phyloP scores from a whole-genome alignment of 2,797 vertebrate species.

The Halcyon badia region DNA sequence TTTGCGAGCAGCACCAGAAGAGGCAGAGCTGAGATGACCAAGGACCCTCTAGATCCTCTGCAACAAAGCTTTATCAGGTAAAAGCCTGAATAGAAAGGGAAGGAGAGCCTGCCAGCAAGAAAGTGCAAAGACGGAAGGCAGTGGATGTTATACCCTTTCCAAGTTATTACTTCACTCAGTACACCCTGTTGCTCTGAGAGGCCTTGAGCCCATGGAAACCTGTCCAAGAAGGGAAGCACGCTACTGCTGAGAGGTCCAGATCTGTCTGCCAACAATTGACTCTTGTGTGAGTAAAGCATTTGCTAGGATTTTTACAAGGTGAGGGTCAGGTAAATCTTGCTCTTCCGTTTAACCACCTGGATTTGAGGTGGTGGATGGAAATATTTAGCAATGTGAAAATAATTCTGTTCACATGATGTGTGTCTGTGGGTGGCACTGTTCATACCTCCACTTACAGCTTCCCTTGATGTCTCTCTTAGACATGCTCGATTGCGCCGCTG shows the following conservation, averaged over 20 bases:
- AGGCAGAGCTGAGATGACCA: background rate
- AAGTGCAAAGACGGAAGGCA: background rate
- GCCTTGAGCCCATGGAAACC: background rate
- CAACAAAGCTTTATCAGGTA: background rate
- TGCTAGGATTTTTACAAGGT: slow-evolving; percentile 49
- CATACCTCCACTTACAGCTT: background rate
- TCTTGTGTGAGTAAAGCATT: background rate
- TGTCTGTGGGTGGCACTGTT: slow-evolving; percentile 17
- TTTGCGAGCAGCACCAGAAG: background rate
- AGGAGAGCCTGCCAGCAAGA: background rate
- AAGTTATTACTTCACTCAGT: slow-evolving; percentile 41
- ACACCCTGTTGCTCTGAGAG: slow-evolving; percentile 2
- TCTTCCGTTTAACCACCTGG: slow-evolving; percentile 13
- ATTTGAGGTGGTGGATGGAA: slow-evolving; percentile 26
- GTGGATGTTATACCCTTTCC: background rate
- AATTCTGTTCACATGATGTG: background rate
- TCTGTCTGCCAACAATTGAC: background rate
- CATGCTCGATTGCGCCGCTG: background rate
- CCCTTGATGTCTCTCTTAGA: background rate
- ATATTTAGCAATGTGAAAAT: slow-evolving; percentile 35
- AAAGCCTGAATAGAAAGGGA: background rate
- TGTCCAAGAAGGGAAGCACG: background rate
- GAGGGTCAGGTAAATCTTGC: background rate
- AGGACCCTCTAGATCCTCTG: background rate
- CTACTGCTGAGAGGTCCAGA: background rate